A percentile compares a stretch with the other conserved stretches of the same genome.
phyloP scores from a whole-genome alignment of 1,140 invertebrate genomes.

The Conopomorpha cramerella region DNA sequence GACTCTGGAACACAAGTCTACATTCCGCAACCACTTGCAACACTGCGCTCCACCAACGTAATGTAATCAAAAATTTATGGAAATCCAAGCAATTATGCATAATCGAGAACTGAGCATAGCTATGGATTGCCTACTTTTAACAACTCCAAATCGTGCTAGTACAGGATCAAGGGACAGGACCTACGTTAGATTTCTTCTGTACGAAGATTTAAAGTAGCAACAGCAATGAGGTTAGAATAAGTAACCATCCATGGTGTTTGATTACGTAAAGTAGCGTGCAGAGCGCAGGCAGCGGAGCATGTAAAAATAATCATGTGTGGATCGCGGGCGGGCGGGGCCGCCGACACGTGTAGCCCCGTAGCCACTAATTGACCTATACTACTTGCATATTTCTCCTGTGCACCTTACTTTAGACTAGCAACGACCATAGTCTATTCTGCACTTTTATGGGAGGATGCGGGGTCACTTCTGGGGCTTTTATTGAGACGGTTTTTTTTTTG shows the following conservation, averaged over 20 bases:
- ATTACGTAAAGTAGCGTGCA: constrained; percentile 34
- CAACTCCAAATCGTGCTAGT: no score
- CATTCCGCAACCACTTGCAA: background rate
- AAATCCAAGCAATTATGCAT: background rate
- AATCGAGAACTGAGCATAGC: no score
- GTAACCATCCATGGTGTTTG: constrained; percentile 16
- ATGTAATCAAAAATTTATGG: background rate
- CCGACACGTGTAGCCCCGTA: constrained; percentile 4
- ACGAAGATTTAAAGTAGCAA: no score
- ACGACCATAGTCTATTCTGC: no score
- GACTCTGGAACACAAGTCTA: background rate
- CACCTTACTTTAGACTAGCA: no score
- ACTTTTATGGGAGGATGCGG: no score
- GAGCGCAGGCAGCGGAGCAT: constrained; percentile 21
- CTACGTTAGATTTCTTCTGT: no score
- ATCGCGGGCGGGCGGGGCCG: constrained; percentile 16
- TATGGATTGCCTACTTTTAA: no score
- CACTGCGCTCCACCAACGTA: background rate
- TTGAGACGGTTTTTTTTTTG: no score
- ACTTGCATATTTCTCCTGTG: constrained; percentile 9
- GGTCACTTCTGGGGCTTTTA: no score
- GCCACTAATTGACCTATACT: background rate
- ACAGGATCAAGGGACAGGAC: no score
- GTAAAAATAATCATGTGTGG: constrained; percentile 28
- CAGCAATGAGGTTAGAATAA: no score